Percentiles rank a stretch among this genome's conserved stretches.
Conservation (phyloP, 2,113 vertebrate species). For the Macrotis lagotis region DNA sequence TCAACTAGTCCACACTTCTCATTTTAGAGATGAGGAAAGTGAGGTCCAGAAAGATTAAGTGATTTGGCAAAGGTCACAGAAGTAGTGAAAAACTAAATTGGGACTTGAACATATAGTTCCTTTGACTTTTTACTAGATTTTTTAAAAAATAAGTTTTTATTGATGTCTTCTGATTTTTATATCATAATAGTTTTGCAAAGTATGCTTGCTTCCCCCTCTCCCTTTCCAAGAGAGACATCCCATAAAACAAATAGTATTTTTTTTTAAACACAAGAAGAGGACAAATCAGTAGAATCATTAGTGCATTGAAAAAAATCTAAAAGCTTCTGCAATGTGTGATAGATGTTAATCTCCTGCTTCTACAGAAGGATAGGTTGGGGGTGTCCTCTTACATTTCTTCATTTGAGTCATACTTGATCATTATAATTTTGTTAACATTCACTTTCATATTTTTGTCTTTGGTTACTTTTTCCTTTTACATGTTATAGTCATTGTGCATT, state of each 20-base stretch:
- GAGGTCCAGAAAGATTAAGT: not conserved
- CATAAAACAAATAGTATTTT: not conserved
- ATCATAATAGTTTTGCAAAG: not conserved
- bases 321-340: not conserved
- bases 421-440: not conserved
- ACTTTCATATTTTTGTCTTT: not conserved
- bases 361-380: not conserved
- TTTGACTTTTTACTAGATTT: not conserved
- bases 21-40: not conserved
- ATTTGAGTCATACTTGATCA: not conserved
- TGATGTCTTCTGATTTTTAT: not conserved
- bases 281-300: not conserved
- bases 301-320: not conserved
- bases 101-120: not conserved
- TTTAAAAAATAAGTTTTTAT: not conserved
- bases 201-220: not conserved
- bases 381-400: not conserved
- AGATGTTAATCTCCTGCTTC: not conserved
- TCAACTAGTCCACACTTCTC: not conserved
- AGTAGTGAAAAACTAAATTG: not conserved
- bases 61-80: not conserved
- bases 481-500: not conserved
- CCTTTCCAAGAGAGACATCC: not conserved
- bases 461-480: not conserved
- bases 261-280: not conserved